A percentile compares a stretch with the other conserved stretches of the same genome.
phyloP scores from a whole-genome alignment of 2,797 vertebrate species.

The Peromyscus melanophrys region DNA sequence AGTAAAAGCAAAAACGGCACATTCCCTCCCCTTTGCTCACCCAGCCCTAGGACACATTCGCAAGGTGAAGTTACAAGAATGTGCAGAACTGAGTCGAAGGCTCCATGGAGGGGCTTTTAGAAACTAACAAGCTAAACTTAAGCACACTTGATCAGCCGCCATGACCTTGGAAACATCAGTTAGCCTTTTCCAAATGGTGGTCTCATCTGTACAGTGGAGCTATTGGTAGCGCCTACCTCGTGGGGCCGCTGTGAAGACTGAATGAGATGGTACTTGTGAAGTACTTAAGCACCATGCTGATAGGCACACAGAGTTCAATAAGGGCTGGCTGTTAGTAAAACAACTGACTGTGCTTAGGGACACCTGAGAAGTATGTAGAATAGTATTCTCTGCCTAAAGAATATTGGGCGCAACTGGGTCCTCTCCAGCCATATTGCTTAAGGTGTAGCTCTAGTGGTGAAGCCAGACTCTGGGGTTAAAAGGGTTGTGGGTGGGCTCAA shows the following conservation, averaged over 20 bases:
- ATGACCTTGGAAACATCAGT: conserved; percentile 38
- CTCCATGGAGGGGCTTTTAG: neutral
- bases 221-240: conserved; percentile 7
- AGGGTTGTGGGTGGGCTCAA: neutral
- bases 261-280: conserved; percentile 22
- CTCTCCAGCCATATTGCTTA: neutral
- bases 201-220: conserved; percentile 49
- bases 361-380: conserved; percentile 2
- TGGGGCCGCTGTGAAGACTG: neutral
- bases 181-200: conserved; percentile 37
- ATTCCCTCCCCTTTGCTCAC: neutral
- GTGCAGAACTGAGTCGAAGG: neutral
- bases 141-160: neutral
- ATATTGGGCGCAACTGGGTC: neutral
- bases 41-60: neutral
- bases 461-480: neutral
- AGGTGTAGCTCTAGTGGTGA: neutral
- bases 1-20: neutral
- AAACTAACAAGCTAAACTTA: conserved; percentile 31
- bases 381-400: conserved; percentile 35
- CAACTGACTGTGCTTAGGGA: neutral
- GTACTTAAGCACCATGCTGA: neutral
- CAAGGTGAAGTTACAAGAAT: conserved; percentile 31
- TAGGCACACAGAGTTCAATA: neutral
- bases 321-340: conserved; percentile 40